A percentile compares a stretch with the other conserved stretches of the same genome.
Conservation (phyloP, 1,140 invertebrate species). For the Macrobrachium rosenbergii region DNA sequence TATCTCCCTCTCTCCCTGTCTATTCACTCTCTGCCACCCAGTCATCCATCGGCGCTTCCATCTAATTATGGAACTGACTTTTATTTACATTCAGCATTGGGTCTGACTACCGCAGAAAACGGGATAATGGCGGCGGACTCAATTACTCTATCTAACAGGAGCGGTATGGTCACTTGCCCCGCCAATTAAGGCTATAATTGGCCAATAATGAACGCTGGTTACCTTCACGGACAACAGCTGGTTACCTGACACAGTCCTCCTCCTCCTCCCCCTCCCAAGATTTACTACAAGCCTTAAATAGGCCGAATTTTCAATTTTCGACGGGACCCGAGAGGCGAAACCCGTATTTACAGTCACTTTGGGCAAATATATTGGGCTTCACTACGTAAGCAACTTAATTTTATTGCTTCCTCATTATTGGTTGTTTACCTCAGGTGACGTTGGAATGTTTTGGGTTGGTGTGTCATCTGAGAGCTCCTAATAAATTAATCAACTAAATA, state of each 20-base stretch:
- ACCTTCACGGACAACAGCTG: neutral
- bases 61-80: neutral
- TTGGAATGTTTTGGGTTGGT: too few species aligned
- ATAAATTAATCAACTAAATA: too few species aligned
- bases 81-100: constrained; percentile 23
- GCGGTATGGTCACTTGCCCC: neutral
- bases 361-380: too few species aligned
- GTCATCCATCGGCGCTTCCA: neutral
- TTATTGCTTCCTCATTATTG: too few species aligned
- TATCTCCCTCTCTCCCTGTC: constrained; percentile 6
- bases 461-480: too few species aligned
- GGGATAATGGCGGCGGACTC: constrained; percentile 5
- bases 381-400: too few species aligned
- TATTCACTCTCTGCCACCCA: constrained; percentile 21
- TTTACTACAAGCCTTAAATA: neutral
- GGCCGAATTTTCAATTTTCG: too few species aligned
- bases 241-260: neutral
- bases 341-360: too few species aligned
- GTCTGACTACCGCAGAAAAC: constrained; percentile 4
- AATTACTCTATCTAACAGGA: constrained; percentile 23
- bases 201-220: constrained; percentile 33
- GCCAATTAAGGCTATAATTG: constrained; percentile 39
- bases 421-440: too few species aligned
- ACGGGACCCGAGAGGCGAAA: too few species aligned
- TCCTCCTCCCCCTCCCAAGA: neutral